Evolutionary conservation across 2,113 vertebrate species (phyloP).

Genomic region (Aphelocoma coerulescens): DNA sequence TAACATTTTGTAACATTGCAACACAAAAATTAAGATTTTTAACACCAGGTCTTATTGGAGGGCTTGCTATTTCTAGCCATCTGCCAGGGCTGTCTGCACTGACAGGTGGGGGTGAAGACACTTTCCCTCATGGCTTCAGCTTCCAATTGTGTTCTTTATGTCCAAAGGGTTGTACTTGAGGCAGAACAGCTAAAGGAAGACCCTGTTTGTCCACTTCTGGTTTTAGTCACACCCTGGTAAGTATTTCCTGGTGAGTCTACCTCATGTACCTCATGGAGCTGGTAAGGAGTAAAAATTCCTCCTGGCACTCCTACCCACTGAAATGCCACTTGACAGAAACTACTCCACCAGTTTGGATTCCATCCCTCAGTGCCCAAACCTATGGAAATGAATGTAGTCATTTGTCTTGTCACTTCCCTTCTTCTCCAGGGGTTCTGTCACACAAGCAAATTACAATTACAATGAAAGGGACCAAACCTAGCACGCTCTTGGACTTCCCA

Average conservation of each 20-base stretch:
- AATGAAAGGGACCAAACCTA: neutral
- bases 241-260: neutral
- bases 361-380: neutral
- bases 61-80: neutral
- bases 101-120: neutral
- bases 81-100: neutral
- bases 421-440: neutral
- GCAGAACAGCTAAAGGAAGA: neutral
- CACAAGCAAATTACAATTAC: neutral
- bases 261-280: neutral
- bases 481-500: neutral
- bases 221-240: neutral
- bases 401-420: neutral
- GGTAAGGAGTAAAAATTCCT: neutral
- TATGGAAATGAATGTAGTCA: neutral
- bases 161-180: neutral
- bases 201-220: neutral
- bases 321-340: neutral
- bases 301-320: fast-evolving
- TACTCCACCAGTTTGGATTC: neutral
- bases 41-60: neutral
- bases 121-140: neutral
- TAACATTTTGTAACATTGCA: neutral
- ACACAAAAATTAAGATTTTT: neutral
- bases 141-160: fast-evolving